phyloP scores from a whole-genome alignment of 2,797 vertebrate genomes.

The Scomberomorus guttatus region DNA sequence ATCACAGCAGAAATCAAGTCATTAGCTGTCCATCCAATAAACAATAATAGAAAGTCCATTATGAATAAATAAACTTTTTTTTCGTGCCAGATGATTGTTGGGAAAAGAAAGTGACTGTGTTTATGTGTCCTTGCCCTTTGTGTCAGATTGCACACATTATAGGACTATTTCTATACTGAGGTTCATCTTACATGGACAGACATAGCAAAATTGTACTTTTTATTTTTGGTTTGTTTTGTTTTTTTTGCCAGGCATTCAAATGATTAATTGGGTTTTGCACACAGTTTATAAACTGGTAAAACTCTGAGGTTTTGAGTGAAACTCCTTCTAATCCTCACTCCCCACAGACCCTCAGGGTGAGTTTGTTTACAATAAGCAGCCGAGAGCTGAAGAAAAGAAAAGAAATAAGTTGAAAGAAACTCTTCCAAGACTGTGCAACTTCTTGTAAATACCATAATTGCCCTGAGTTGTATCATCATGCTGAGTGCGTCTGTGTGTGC shows the following conservation, averaged over 20 bases:
- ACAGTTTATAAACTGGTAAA: slow-evolving; percentile 66
- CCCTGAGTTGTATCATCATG: slow-evolving; percentile 86
- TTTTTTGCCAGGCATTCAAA: slow-evolving; percentile 32
- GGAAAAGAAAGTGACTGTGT: slow-evolving; percentile 54
- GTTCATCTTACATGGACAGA: slow-evolving; percentile 23
- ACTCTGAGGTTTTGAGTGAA: slow-evolving; percentile 54
- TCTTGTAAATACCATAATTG: slow-evolving; percentile 87
- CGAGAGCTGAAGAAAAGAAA: slow-evolving; percentile 40
- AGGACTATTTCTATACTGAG: slow-evolving; percentile 21
- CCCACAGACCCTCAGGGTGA: slow-evolving; percentile 44
- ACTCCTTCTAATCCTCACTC: slow-evolving; percentile 58
- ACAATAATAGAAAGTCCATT: slow-evolving; percentile 37
- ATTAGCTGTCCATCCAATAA: slow-evolving; percentile 42
- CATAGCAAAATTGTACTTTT: neutral
- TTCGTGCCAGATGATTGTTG: slow-evolving; percentile 19
- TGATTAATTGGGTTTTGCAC: slow-evolving; percentile 54
- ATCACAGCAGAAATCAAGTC: slow-evolving; percentile 23
- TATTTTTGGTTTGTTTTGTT: slow-evolving; percentile 7
- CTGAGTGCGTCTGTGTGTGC: slow-evolving; percentile 87
- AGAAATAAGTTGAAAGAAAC: slow-evolving; percentile 64
- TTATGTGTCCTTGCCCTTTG: slow-evolving; percentile 47
- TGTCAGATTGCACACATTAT: slow-evolving; percentile 56
- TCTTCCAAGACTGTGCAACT: slow-evolving; percentile 73
- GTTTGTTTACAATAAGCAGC: slow-evolving; percentile 75
- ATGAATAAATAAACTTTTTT: slow-evolving; percentile 48